phyloP scores from a whole-genome alignment of 2,888 invertebrate genomes.

The Horisme vitalbata region DNA sequence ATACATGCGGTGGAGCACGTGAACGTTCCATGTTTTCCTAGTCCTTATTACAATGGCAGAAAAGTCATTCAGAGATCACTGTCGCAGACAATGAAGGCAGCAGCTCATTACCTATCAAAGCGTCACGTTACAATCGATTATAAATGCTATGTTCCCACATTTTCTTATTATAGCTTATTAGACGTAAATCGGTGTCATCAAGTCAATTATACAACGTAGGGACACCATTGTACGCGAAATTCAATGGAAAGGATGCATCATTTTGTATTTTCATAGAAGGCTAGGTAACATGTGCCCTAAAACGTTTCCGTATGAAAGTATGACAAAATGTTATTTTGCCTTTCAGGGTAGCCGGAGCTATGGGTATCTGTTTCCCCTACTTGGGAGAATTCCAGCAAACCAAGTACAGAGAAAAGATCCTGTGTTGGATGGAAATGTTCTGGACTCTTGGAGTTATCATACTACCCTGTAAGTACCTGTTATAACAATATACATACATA shows the following conservation, averaged over 20 bases:
- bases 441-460: slow-evolving; percentile 91
- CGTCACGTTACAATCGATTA: slow-evolving; percentile 41
- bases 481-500: background rate
- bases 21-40: slow-evolving; percentile 26
- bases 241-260: slow-evolving; percentile 16
- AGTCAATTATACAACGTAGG: slow-evolving; percentile 18
- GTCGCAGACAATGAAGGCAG: slow-evolving; percentile 40
- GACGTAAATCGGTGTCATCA: slow-evolving; percentile 40
- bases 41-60: slow-evolving; percentile 29
- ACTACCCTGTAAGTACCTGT: slow-evolving; percentile 85
- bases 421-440: slow-evolving; percentile 94
- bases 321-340: no score
- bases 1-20: slow-evolving; percentile 41
- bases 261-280: background rate
- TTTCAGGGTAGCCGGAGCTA: slow-evolving; percentile 89
- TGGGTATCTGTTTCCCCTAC: slow-evolving; percentile 92
- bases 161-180: slow-evolving; percentile 41
- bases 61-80: slow-evolving; percentile 24
- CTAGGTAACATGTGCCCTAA: background rate
- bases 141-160: slow-evolving; percentile 44
- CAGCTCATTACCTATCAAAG: slow-evolving; percentile 35
- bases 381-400: slow-evolving; percentile 92
- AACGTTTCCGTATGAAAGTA: no score
- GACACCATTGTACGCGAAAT: slow-evolving; percentile 19
- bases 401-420: slow-evolving; percentile 89